Base-by-base conservation (phyloP, 2,797 vertebrate genomes). In the Protosalanx chinensis region DNA sequence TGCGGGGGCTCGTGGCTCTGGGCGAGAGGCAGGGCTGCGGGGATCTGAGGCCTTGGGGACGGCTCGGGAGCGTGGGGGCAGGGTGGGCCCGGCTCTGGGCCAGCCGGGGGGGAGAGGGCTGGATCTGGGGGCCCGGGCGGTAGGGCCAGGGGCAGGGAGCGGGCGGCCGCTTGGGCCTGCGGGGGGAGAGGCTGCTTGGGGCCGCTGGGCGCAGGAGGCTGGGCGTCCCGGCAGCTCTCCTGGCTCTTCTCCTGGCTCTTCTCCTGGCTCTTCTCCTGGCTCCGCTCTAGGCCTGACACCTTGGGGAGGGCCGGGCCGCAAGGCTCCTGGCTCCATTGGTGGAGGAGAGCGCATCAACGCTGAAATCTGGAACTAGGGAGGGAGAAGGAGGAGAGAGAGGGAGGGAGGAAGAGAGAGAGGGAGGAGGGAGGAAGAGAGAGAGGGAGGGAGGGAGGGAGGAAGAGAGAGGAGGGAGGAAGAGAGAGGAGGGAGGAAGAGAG, bases 281-380 rank as follows among this genome's bases (percentile, higher is more conserved):
- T 98, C 82, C 96, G 93, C 90, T 98, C 97, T 98, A 98, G 90
- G 90, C 97, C 97, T 76, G 97, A 98, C 86, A 98, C 95, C 92
- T 97, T 95, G 70, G 93, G 93, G 88, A 94, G 89, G 84, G 92
- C 93, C 8, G 93, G 93, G 85, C 94, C 93, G 74, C 88, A 86
- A 77, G 93, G 92, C 91, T 95, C 95, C 90, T 93, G 94, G 93
- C 92, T 91, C 91, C 94, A 92, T 95, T 94, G 91, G 94, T 93
- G 51, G 94, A 88, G 51, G 94, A 88, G 74, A 95, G 90, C 0
- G 92, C 60, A 63, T 94, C 83, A 73, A 94, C 83, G 79, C 93
- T 92, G 77, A 95, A 87, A 82, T 97, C 94, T 78, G 94, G 91
- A 93, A 94, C 95, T 97, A 93, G 49, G 74, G 15, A 18, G 71